Evolutionary conservation across 2,797 vertebrate genomes (phyloP).

Genomic region (Aeoliscus strigatus): DNA sequence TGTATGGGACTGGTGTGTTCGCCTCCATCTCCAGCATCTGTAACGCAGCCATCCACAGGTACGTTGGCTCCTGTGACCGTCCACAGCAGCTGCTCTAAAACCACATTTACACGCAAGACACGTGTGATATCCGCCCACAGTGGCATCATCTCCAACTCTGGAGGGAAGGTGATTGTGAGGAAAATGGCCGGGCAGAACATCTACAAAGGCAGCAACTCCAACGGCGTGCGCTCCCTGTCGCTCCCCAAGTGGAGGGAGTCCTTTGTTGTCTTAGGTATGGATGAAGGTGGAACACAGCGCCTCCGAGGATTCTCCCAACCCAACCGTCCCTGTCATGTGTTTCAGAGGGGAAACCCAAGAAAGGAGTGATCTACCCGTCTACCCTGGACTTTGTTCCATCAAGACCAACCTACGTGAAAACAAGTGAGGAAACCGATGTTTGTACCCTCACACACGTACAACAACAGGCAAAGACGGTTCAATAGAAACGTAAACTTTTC

Average conservation of each 20-base stretch:
- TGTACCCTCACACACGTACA: too few relatives aligned
- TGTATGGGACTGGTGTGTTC: constrained; percentile 88
- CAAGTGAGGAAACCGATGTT: too few relatives aligned
- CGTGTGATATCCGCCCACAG: constrained; percentile 62
- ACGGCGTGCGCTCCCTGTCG: constrained; percentile 86
- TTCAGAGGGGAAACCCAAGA: constrained; percentile 89
- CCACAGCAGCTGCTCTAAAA: too few relatives aligned
- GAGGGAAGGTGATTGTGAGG: constrained; percentile 91
- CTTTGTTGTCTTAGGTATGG: constrained; percentile 85
- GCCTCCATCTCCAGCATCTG: constrained; percentile 97
- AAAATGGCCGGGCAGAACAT: constrained; percentile 86
- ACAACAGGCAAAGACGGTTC: too few relatives aligned
- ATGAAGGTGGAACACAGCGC: background rate
- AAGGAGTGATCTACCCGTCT: constrained; percentile 87
- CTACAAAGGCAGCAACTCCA: constrained; percentile 87
- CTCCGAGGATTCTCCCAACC: background rate
- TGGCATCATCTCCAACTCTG: constrained; percentile 85
- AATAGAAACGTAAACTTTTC: too few relatives aligned
- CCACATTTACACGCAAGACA: background rate
- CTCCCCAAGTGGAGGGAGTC: constrained; percentile 94
- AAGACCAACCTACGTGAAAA: constrained; percentile 76
- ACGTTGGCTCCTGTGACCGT: too few relatives aligned
- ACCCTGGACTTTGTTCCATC: constrained; percentile 82
- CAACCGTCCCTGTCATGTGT: constrained; percentile 32
- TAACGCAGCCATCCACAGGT: constrained; percentile 94